A percentile compares a stretch with the other conserved stretches of the same genome.
Evolutionary conservation across 2,888 invertebrate genomes (phyloP).

Genomic region (Ichneumon xanthorius): DNA sequence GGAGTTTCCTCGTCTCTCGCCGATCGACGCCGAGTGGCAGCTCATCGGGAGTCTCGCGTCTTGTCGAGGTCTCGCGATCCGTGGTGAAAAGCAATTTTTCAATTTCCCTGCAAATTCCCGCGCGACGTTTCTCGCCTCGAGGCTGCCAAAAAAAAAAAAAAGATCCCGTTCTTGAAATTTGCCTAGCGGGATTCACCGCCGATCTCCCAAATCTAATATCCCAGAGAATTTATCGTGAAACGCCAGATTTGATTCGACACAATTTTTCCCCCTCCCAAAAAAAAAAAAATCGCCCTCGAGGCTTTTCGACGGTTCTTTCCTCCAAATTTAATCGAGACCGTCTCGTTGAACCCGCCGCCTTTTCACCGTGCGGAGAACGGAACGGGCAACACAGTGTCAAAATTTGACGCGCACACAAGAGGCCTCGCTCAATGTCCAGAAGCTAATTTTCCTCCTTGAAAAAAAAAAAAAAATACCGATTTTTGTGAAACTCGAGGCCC

Average conservation of each 20-base stretch:
- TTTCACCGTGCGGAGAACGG: neutral
- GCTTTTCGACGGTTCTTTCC: slow-evolving; percentile 51
- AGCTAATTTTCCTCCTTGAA: slow-evolving; percentile 34
- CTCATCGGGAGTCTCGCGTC: neutral
- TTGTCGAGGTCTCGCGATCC: slow-evolving; percentile 32
- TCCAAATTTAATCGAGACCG: slow-evolving; percentile 39
- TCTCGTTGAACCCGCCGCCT: slow-evolving; percentile 6
- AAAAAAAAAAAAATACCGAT: neutral
- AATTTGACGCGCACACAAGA: slow-evolving; percentile 11
- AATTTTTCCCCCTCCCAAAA: too few relatives aligned
- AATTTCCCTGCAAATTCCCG: slow-evolving; percentile 70
- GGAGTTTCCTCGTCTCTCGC: too few relatives aligned
- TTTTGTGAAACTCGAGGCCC: slow-evolving; percentile 43
- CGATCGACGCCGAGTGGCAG: neutral
- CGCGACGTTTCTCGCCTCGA: neutral
- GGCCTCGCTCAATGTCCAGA: slow-evolving; percentile 3
- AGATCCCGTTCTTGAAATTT: neutral
- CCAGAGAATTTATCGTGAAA: too few relatives aligned
- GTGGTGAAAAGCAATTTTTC: slow-evolving; percentile 72
- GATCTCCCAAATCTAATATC: too few relatives aligned
- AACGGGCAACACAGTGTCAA: neutral
- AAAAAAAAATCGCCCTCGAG: too few relatives aligned
- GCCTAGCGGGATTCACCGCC: neutral
- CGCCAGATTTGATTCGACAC: too few relatives aligned
- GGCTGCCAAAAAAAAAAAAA: neutral